These are phyloP conservation scores for Cyclophora punctaria DNA, from an alignment of 2,888 invertebrate species.

Conservation along the genomic window DNA sequence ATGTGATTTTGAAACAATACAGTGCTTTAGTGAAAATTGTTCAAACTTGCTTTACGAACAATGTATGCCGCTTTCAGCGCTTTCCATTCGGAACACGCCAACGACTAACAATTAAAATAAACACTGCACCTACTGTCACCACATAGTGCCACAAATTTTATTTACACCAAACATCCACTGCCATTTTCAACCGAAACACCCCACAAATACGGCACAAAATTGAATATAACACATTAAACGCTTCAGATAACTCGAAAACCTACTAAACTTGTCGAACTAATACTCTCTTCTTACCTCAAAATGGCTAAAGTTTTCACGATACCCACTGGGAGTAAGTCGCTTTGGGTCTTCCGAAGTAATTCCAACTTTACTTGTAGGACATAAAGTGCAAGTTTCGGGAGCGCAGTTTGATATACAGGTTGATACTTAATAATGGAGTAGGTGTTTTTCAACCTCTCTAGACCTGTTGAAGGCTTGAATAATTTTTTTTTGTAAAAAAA, in stretches of 20 bases:
- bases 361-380: slow-evolving; percentile 24
- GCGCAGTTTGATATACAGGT: slow-evolving; percentile 25
- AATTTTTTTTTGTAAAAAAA: slow-evolving; percentile 21
- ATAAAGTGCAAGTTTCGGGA: slow-evolving; percentile 24
- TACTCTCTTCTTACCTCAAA: slow-evolving; percentile 63
- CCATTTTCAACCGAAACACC: slow-evolving; percentile 20
- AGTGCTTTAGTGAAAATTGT: no score
- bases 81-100: background rate
- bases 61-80: no score
- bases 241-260: slow-evolving; percentile 53
- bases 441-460: slow-evolving; percentile 41
- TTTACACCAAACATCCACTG: slow-evolving; percentile 19
- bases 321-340: slow-evolving; percentile 31
- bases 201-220: slow-evolving; percentile 22
- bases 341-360: slow-evolving; percentile 24
- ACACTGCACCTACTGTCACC: slow-evolving; percentile 31
- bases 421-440: slow-evolving; percentile 46
- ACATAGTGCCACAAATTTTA: slow-evolving; percentile 38
- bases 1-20: no score
- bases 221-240: slow-evolving; percentile 23
- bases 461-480: slow-evolving; percentile 46
- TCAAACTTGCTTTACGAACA: no score
- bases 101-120: slow-evolving; percentile 37
- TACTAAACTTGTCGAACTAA: slow-evolving; percentile 66
- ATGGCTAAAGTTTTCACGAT: slow-evolving; percentile 50